Evolutionary conservation across 2,888 invertebrate species (phyloP).

Genomic region (Diarsia dahlii): DNA sequence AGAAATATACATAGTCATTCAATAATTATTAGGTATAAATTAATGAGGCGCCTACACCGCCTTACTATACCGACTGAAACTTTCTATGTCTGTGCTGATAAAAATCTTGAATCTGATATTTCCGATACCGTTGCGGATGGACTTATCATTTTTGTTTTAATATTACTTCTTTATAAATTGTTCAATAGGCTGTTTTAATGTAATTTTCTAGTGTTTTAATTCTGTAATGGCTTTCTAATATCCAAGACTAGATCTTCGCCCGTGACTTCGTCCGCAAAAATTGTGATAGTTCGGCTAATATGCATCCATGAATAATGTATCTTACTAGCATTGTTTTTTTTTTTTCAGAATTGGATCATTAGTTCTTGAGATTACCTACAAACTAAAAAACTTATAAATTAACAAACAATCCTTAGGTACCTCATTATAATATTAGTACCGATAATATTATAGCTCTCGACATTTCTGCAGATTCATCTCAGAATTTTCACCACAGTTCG

Average conservation of each 20-base stretch:
- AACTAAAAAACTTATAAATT: too few species aligned
- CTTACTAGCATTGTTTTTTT: too few species aligned
- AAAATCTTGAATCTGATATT: slow-evolving; percentile 50
- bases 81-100: slow-evolving; percentile 50
- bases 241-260: not conserved
- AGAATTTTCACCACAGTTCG: slow-evolving; percentile 14
- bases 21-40: slow-evolving; percentile 47
- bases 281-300: too few species aligned
- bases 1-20: slow-evolving; percentile 18
- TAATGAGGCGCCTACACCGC: slow-evolving; percentile 38
- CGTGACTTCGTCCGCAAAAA: too few species aligned
- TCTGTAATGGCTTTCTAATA: slow-evolving; percentile 11
- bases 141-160: slow-evolving; percentile 23
- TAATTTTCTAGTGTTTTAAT: slow-evolving; percentile 9
- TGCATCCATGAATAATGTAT: too few species aligned
- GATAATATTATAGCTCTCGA: slow-evolving; percentile 6
- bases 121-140: slow-evolving; percentile 30
- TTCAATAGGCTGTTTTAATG: not conserved
- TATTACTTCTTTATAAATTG: slow-evolving; percentile 7
- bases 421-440: too few species aligned
- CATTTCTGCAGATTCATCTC: slow-evolving; percentile 15
- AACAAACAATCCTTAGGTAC: too few species aligned
- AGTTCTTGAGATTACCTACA: too few species aligned
- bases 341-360: too few species aligned
- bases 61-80: slow-evolving; percentile 50